A percentile compares a stretch with the other conserved stretches of the same genome.
phyloP scores from a whole-genome alignment of 2,888 invertebrate species.

The Podotricha telesiphe region DNA sequence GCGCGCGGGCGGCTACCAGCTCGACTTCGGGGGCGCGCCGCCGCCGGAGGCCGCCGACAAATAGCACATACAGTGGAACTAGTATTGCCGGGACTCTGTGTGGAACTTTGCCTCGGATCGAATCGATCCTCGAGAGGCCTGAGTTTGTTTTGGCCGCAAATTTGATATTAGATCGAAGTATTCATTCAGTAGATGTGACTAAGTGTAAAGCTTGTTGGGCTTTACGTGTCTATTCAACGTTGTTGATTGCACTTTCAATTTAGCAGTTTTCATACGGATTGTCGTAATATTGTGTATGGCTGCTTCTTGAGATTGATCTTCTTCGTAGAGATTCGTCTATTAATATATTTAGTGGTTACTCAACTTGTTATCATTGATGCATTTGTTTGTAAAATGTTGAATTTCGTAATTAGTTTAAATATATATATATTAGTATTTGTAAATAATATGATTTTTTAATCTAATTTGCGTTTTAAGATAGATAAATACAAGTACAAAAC shows the following conservation, averaged over 20 bases:
- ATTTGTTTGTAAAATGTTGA: slow-evolving; percentile 3
- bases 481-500: slow-evolving; percentile 39
- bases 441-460: slow-evolving; percentile 8
- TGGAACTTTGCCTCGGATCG: slow-evolving; percentile 19
- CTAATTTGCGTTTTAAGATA: slow-evolving; percentile 20
- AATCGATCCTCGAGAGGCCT: too few species aligned
- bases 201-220: slow-evolving; percentile 57
- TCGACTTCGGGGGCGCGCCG: slow-evolving; percentile 85
- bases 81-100: slow-evolving; percentile 38
- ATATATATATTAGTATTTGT: slow-evolving; percentile 11
- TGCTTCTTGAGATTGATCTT: not conserved
- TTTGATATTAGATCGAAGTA: slow-evolving; percentile 30
- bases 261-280: slow-evolving; percentile 22
- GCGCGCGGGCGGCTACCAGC: slow-evolving; percentile 86
- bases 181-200: slow-evolving; percentile 53
- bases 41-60: slow-evolving; percentile 67
- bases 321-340: slow-evolving; percentile 9
- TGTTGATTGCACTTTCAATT: slow-evolving; percentile 69
- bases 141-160: not conserved
- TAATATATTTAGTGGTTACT: slow-evolving; percentile 6
- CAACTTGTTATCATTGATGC: not conserved
- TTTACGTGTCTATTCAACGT: slow-evolving; percentile 51
- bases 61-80: slow-evolving; percentile 53
- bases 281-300: not conserved
- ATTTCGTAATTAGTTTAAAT: slow-evolving; percentile 17